Conservation (phyloP, 2,888 invertebrate genomes). For the Zeuzera pyrina region DNA sequence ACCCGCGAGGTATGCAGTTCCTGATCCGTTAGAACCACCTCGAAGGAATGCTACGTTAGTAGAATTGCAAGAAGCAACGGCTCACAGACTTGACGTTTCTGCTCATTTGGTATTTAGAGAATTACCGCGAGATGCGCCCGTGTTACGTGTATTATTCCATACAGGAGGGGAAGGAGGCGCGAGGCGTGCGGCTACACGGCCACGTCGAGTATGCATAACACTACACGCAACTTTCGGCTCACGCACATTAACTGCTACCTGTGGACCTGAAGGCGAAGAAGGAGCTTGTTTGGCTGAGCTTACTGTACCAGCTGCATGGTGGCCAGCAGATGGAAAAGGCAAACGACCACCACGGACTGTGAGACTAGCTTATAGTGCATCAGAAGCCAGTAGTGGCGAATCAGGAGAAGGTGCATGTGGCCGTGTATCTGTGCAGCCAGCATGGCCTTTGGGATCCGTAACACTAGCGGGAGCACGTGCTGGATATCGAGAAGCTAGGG, state of each 20-base stretch:
- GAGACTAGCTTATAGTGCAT: slow-evolving; percentile 89
- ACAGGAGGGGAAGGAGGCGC: slow-evolving; percentile 90
- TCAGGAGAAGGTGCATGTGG: slow-evolving; percentile 82
- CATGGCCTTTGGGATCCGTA: slow-evolving; percentile 77
- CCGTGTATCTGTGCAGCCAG: slow-evolving; percentile 77
- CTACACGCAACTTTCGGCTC: slow-evolving; percentile 79
- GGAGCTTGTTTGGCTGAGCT: slow-evolving; percentile 93
- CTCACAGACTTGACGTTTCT: slow-evolving; percentile 89
- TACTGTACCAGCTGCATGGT: slow-evolving; percentile 92
- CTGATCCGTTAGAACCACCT: slow-evolving; percentile 83
- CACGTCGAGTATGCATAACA: slow-evolving; percentile 86
- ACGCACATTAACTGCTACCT: slow-evolving; percentile 85
- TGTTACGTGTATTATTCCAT: slow-evolving; percentile 93
- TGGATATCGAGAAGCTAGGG: slow-evolving; percentile 87
- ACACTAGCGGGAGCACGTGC: slow-evolving; percentile 84
- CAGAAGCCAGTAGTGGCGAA: slow-evolving; percentile 83
- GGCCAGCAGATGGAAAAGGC: slow-evolving; percentile 79
- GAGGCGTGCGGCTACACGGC: slow-evolving; percentile 77
- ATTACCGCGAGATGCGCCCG: slow-evolving; percentile 90
- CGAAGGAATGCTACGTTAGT: slow-evolving; percentile 72
- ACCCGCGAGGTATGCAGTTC: slow-evolving; percentile 90
- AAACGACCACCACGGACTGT: slow-evolving; percentile 82
- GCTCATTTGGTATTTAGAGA: slow-evolving; percentile 93
- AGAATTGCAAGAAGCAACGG: slow-evolving; percentile 75
- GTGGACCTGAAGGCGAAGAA: slow-evolving; percentile 93